A percentile compares a stretch with the other conserved stretches of the same genome.
phyloP scores from a whole-genome alignment of 2,113 vertebrate species.

The Eubucco bourcierii region DNA sequence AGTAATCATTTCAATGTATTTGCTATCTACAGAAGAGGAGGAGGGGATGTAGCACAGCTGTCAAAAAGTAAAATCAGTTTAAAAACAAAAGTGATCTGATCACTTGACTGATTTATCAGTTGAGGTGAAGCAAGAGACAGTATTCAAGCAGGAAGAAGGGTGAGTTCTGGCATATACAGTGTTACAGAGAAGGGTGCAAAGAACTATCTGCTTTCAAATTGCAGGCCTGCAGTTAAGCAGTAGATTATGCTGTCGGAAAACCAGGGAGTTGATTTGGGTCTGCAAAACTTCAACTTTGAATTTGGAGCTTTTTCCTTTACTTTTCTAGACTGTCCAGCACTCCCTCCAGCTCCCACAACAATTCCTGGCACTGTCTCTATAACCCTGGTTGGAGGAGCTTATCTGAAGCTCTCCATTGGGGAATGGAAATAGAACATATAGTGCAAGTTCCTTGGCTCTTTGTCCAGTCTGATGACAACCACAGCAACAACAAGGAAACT shows the following conservation, averaged over 20 bases:
- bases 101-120: neutral
- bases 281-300: constrained; percentile 8
- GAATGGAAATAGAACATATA: constrained; percentile 57
- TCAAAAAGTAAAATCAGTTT: neutral
- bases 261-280: constrained; percentile 11
- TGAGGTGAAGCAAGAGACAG: neutral
- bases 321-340: neutral
- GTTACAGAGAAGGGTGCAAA: neutral
- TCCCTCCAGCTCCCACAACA: constrained; percentile 24
- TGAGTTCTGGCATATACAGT: neutral
- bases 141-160: neutral
- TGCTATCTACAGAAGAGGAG: neutral
- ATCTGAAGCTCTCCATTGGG: constrained; percentile 40
- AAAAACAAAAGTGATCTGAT: neutral
- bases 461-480: neutral
- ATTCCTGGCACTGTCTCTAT: constrained; percentile 32
- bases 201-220: neutral
- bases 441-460: constrained; percentile 55
- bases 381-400: constrained; percentile 25
- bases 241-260: neutral
- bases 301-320: neutral
- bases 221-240: neutral
- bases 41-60: neutral
- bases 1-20: neutral
- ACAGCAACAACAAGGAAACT: constrained; percentile 40